Percentiles rank a stretch among this genome's conserved stretches.
Evolutionary conservation across 2,888 invertebrate species (phyloP).

Genomic region (Belgica antarctica): DNA sequence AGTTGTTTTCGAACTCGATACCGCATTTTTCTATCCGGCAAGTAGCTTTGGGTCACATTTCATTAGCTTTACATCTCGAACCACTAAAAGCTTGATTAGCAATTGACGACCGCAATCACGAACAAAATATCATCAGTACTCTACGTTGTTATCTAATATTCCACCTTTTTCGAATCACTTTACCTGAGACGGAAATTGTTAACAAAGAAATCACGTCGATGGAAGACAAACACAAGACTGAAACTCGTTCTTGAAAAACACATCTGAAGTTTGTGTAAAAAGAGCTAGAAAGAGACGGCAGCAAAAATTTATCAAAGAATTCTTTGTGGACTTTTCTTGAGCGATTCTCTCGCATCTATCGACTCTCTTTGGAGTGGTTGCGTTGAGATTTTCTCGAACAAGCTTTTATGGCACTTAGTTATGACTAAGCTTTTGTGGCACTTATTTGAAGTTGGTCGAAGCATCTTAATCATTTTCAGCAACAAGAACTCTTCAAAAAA

Average conservation of each 20-base stretch:
- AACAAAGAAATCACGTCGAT: constrained; percentile 15
- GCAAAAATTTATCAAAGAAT: constrained; percentile 36
- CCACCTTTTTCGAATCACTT: background rate
- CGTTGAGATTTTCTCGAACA: background rate
- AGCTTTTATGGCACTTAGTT: background rate
- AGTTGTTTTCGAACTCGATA: too few species aligned
- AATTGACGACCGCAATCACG: background rate
- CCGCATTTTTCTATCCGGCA: too few species aligned
- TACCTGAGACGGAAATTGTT: constrained; percentile 11
- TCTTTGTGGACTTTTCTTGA: constrained; percentile 14
- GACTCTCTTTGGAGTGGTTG: background rate
- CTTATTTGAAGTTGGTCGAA: too few species aligned
- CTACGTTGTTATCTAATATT: background rate
- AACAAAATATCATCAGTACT: background rate
- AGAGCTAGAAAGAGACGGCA: constrained; percentile 27
- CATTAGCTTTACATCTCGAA: too few species aligned
- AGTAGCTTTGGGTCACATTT: too few species aligned
- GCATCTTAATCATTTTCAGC: too few species aligned
- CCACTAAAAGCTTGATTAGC: background rate
- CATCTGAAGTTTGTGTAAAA: background rate
- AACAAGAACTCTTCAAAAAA: too few species aligned
- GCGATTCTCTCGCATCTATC: background rate
- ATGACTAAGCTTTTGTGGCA: background rate
- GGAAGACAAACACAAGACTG: constrained; percentile 34
- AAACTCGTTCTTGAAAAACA: constrained; percentile 34